Evolutionary conservation across 2,888 invertebrate genomes (phyloP).

Genomic region (Sclerodermus sp.): DNA sequence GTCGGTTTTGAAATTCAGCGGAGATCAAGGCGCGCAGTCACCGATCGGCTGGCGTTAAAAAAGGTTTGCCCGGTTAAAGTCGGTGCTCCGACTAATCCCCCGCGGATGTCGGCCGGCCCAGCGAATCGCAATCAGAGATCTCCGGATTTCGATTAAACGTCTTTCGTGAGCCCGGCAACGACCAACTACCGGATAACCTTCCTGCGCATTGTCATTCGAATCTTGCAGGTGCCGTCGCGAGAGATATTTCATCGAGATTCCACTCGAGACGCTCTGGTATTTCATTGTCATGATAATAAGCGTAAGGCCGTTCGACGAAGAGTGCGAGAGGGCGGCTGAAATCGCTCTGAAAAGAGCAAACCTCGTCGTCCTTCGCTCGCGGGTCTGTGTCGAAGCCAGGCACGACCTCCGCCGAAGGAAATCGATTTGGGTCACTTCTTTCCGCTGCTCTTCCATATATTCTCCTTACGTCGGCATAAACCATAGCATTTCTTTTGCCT

Average conservation of each 20-base stretch:
- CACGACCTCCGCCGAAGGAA: too few species aligned
- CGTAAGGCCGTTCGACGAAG: constrained; percentile 9
- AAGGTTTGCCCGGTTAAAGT: not conserved
- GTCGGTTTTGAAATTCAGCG: too few species aligned
- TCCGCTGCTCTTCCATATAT: too few species aligned
- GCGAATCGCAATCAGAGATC: not conserved
- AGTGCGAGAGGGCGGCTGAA: not conserved
- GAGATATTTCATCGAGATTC: constrained; percentile 33
- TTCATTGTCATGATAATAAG: constrained; percentile 31
- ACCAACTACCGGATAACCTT: constrained; percentile 20
- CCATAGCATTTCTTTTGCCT: too few species aligned
- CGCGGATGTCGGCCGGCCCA: not conserved
- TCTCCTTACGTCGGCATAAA: too few species aligned
- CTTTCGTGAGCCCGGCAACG: constrained; percentile 2
- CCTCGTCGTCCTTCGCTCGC: too few species aligned
- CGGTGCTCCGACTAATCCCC: not conserved
- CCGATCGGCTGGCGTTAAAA: too few species aligned
- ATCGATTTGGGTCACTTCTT: too few species aligned
- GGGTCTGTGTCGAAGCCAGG: too few species aligned
- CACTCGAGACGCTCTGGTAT: constrained; percentile 18
- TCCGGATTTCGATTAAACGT: not conserved
- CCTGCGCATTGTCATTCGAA: constrained; percentile 22
- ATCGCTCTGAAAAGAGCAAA: too few species aligned
- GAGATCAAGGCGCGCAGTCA: too few species aligned
- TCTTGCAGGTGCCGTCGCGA: constrained; percentile 8